Base-by-base conservation (phyloP, 2,888 invertebrate species). In the Elegia similella region DNA sequence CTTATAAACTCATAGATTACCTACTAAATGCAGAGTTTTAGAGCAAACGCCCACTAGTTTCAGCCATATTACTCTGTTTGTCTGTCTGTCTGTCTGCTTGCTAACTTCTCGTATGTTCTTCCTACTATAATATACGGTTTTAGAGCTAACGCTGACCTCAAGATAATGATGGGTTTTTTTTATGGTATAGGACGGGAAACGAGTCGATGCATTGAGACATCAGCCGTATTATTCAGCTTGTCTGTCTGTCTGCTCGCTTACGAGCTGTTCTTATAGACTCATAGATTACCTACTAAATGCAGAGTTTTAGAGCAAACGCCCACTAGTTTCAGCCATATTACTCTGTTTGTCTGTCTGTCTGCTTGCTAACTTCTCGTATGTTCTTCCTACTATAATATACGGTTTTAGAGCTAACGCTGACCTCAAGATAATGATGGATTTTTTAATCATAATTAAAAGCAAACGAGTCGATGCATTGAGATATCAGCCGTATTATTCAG, bases 161-260 rank as follows among this genome's bases (percentile, higher is more conserved):
- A n/a, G n/a, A n/a, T n/a, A n/a, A n/a, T n/a, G n/a, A n/a, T n/a
- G n/a, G n/a, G n/a, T n/a, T n/a, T n/a, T n/a, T n/a, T n/a, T n/a
- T n/a, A n/a, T n/a, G n/a, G n/a, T n/a, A n/a, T n/a, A n/a, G n/a
- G n/a, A n/a, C n/a, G n/a, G n/a, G n/a, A n/a, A n/a, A n/a, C n/a
- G n/a, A n/a, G n/a, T n/a, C n/a, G 92, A 90, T 87, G 92, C 85
- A 92, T 92, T 92, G 91, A 92, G 92, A 92, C 92, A 91, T 92
- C 92, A 91, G 84, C 23, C 76, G 70, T 81, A 86, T 84, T 85
- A 86, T 42, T 54, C 46, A 15, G 55, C 58, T 50, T 68, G 75
- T 75, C 70, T 70, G 73, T 72, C 59, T 55, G 57, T 54, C 47
- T 56, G 42, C 52, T 64, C 62, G 57, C 63, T 57, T 63, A 62